Base-by-base conservation (phyloP, 2,888 invertebrate genomes). In the Ceriagrion tenellum region DNA sequence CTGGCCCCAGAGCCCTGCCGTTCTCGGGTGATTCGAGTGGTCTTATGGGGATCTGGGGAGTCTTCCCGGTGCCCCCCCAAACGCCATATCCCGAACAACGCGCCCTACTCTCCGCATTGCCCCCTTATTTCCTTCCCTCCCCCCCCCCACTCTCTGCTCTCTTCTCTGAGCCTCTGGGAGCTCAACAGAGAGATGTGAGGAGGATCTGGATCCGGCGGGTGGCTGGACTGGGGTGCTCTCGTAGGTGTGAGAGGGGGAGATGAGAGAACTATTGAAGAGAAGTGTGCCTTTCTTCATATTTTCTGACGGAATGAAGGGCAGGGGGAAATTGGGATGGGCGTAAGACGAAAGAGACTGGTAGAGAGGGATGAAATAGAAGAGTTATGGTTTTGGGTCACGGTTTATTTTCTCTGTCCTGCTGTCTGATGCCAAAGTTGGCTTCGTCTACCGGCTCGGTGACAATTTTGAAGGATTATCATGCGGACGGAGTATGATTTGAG, bases 1-100 rank as follows among this genome's bases (percentile, higher is more conserved):
- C 12, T 35, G 30, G 81, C 81, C 81, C 81, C 13, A 18, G 35
- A 81, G 35, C 69, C 69, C 69, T n/a, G 30, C 81, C 30, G 81
- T 81, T 81, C 81, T 81, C 81, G 81, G 81, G 35, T 81, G 81
- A 81, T 81, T 81, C 81, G 81, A 81, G 81, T 81, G 81, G 81
- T 81, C 81, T 81, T 81, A 81, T 30, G 35, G 30, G 81, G 81
- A 81, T 81, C 69, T 69, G 69, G 69, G 69, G 69, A 69, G 23
- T 69, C 81, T 81, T 81, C 81, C 35, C 13, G 16, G 81, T n/a
- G 16, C 13, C 35, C 35, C n/a, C 30, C 81, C 30, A 10, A 35
- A 12, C 81, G 3, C 30, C 81, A 30, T 35, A 35, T 35, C 69
- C n/a, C 10, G 69, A n/a, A 69, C 26, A 69, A n/a, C 16, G 30